A percentile compares a stretch with the other conserved stretches of the same genome.
Evolutionary conservation across 2,113 vertebrate species (phyloP).

Genomic region (Pleuronectes platessa): DNA sequence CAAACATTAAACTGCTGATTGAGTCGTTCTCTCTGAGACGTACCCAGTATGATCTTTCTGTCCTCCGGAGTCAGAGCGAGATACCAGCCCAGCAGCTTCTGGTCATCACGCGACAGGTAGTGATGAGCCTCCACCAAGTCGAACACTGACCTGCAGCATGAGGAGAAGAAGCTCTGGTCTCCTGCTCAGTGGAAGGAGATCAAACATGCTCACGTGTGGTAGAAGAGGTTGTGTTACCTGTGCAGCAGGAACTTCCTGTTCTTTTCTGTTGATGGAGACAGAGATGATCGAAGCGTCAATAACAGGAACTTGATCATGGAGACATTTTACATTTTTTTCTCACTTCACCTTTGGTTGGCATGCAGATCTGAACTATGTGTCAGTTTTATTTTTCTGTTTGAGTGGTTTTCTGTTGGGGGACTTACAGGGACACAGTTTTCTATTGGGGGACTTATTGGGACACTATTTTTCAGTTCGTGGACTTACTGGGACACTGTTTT

Average conservation of each 20-base stretch:
- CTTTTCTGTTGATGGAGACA: conserved; percentile 9
- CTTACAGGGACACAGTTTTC: too few relatives aligned
- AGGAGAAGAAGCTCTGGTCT: background rate
- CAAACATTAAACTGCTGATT: background rate
- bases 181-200: background rate
- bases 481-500: too few relatives aligned
- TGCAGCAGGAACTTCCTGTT: conserved; percentile 49
- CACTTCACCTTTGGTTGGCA: too few relatives aligned
- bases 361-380: too few relatives aligned
- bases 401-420: too few relatives aligned
- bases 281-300: background rate
- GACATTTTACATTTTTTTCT: too few relatives aligned
- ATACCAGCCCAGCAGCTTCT: conserved; percentile 72
- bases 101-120: conserved; percentile 57
- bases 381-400: too few relatives aligned
- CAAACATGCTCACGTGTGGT: too few relatives aligned
- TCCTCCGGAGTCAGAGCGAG: conserved; percentile 57
- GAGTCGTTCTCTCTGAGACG: background rate
- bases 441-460: too few relatives aligned
- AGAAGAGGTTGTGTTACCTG: conserved; percentile 45
- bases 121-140: conserved; percentile 52
- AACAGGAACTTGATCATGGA: background rate
- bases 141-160: conserved; percentile 61
- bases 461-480: too few relatives aligned
- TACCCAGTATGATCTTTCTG: conserved; percentile 69